Evolutionary conservation across 2,797 vertebrate genomes (phyloP), one percentile per base, ranked within the genome.

Genomic region (Mycteria americana): DNA sequence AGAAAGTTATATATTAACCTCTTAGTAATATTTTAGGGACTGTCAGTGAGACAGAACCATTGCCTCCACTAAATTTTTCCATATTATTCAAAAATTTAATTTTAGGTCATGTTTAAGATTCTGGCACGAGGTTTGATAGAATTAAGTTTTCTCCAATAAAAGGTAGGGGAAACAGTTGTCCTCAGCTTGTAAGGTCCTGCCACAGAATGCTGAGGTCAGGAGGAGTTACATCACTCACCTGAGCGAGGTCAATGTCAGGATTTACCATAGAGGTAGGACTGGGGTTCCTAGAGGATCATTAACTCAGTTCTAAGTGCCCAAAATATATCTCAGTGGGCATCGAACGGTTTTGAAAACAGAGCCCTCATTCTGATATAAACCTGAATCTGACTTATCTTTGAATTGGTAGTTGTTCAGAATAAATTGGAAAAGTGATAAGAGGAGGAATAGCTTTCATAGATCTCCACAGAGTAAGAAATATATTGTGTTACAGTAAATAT

Each of bases 331-430:
- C 28, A 28, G 28, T 39, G 17, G 19, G 22, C 16, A 67, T 15
- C 1, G 1, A 67, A 80, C 1, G 0, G 5, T 57, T 79, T 76
- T 6, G 9, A 65, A 83, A 64, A 4, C 19, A 48, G 7, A 81
- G 25, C 7, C 5, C 13, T 82, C 46, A 59, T 81, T 72, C 24
- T 69, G 4, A 24, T 59, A 46, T 0, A 4, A 11, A 56, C 15
- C 33, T 63, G 21, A 84, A 64, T 78, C 37, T 64, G 28, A 68
- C 16, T 85, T 89, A 24, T 22, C 24, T 56, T 53, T 73, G 23
- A 86, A 75, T 21, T 54, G 4, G 7, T 37, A 67, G 10, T 18
- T 68, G 68, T 83, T 85, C 33, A 56, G 51, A 82, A 85, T 57
- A 83, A 89, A 91, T 46, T 78, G 18, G 12, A 79, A 64, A 94